Evolutionary conservation across 1,140 invertebrate species (phyloP).

Genomic region (Grapholita molesta): DNA sequence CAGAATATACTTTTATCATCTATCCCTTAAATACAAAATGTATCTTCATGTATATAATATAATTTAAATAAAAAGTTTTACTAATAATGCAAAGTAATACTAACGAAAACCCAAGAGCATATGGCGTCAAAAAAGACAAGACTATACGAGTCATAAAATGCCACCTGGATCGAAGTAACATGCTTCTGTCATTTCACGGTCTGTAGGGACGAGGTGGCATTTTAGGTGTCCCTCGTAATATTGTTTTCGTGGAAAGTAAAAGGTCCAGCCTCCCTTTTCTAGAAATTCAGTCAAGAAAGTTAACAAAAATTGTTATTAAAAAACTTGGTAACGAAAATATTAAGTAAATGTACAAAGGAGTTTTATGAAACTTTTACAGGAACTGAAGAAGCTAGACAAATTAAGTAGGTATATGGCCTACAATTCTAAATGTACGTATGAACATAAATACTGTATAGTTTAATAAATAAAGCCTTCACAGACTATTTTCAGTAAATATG

Average conservation of each 20-base stretch:
- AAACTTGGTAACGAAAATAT: too few relatives aligned
- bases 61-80: background rate
- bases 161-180: background rate
- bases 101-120: background rate
- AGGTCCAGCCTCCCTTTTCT: background rate
- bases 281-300: background rate
- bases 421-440: too few relatives aligned
- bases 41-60: background rate
- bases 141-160: background rate
- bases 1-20: background rate
- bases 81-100: too few relatives aligned
- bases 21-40: too few relatives aligned
- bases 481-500: too few relatives aligned
- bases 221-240: background rate
- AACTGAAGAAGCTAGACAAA: too few relatives aligned
- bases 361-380: too few relatives aligned
- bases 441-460: too few relatives aligned
- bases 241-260: background rate
- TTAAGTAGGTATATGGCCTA: too few relatives aligned
- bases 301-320: too few relatives aligned
- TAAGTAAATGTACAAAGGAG: too few relatives aligned
- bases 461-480: too few relatives aligned
- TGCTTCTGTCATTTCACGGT: background rate
- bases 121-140: background rate
- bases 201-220: background rate